These are phyloP conservation scores for Entomyzon cyanotis DNA, from an alignment of 2,113 vertebrate genomes.

Conservation along the genomic window DNA sequence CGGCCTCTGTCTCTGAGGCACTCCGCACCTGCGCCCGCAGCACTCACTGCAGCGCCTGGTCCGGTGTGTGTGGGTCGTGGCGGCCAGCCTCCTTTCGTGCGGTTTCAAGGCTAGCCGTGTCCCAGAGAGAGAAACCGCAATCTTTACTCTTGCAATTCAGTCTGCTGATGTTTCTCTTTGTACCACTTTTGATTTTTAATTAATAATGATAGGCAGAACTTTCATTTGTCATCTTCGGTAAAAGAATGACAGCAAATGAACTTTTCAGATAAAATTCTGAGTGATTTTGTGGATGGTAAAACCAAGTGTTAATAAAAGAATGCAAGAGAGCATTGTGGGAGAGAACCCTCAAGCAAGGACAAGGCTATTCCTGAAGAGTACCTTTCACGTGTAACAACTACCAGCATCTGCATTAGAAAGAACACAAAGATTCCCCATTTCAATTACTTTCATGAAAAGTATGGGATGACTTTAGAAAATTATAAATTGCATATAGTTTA, in stretches of 20 bases:
- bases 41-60: too few species aligned
- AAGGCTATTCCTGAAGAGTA: background rate
- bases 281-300: background rate
- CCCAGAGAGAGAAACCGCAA: too few species aligned
- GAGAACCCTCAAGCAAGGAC: background rate
- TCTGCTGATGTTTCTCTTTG: background rate
- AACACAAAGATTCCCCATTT: background rate
- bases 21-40: too few species aligned
- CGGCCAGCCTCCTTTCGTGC: too few species aligned
- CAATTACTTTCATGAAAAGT: background rate
- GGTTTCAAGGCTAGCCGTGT: too few species aligned
- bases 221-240: background rate
- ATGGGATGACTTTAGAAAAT: background rate
- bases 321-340: background rate
- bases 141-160: background rate
- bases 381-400: background rate
- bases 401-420: background rate
- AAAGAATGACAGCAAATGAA: background rate
- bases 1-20: too few species aligned
- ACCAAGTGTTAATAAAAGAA: background rate
- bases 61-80: too few species aligned
- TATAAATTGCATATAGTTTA: background rate
- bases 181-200: background rate
- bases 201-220: background rate
- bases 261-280: background rate